Conservation (phyloP, 2,797 vertebrate genomes). For the Melanogrammus aeglefinus region DNA sequence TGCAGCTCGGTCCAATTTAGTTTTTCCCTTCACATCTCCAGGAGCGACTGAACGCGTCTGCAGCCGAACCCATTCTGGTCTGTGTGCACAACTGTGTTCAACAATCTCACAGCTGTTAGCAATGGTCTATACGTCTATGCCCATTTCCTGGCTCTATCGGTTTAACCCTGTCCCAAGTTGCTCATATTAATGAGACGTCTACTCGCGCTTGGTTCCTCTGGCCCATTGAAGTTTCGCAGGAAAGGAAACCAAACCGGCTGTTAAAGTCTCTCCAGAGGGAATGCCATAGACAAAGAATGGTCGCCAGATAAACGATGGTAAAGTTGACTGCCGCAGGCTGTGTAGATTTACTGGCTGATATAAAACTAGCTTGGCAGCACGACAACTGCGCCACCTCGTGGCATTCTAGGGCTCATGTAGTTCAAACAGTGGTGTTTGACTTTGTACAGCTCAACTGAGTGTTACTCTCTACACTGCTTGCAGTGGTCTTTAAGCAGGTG, state of each 20-base stretch:
- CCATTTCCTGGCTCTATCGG: slow-evolving; percentile 15
- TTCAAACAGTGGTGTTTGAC: neutral
- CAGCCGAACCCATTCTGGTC: neutral
- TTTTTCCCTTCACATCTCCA: neutral
- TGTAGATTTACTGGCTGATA: neutral
- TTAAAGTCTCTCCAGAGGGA: neutral
- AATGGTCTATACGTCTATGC: neutral
- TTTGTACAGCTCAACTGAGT: neutral
- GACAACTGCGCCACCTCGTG: neutral
- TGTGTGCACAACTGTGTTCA: neutral
- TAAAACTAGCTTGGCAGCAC: neutral
- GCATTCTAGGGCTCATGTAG: neutral
- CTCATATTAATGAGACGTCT: slow-evolving; percentile 9
- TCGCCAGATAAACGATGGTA: neutral
- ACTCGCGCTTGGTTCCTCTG: neutral
- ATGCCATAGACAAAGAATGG: neutral
- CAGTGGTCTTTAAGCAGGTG: neutral
- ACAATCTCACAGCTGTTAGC: neutral
- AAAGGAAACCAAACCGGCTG: neutral
- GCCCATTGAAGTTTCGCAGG: neutral
- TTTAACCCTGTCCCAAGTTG: neutral
- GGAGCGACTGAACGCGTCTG: neutral
- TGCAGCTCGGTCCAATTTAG: neutral
- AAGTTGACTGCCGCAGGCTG: neutral
- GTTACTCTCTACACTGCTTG: neutral